These are phyloP conservation scores for Benitochromis conjunctus DNA, from an alignment of 2,113 vertebrate species.

Conservation along the genomic window DNA sequence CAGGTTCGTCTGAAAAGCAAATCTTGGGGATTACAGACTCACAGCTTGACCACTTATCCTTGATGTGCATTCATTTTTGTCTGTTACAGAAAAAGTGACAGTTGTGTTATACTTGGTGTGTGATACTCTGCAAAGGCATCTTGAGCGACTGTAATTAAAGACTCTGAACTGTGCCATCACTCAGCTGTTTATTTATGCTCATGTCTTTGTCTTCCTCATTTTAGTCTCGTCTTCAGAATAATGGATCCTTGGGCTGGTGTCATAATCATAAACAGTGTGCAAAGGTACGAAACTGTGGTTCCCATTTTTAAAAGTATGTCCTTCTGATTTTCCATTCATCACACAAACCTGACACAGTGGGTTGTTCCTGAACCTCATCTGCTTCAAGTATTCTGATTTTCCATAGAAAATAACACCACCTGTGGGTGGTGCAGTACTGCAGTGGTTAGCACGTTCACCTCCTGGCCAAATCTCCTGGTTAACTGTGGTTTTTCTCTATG, in stretches of 20 bases:
- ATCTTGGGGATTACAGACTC: neutral
- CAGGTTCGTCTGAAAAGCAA: neutral
- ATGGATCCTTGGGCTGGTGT: slow-evolving; percentile 67
- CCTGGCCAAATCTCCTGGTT: neutral
- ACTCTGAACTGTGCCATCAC: neutral
- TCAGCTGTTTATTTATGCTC: neutral
- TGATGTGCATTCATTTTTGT: no score
- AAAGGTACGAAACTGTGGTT: slow-evolving; percentile 49
- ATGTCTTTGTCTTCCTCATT: neutral
- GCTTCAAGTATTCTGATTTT: neutral
- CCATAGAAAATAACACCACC: neutral
- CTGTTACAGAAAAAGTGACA: no score
- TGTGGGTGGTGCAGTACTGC: neutral
- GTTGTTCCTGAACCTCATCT: neutral
- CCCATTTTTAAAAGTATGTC: fast-evolving
- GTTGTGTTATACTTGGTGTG: neutral
- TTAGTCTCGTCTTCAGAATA: slow-evolving; percentile 29
- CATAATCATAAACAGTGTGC: slow-evolving; percentile 61
- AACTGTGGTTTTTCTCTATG: neutral
- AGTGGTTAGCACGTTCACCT: fast-evolving
- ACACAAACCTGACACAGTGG: neutral
- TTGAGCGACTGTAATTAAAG: neutral
- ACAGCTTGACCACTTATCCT: neutral
- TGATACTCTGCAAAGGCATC: neutral
- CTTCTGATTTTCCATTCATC: neutral